Evolutionary conservation across 2,888 invertebrate genomes (phyloP).

Genomic region (Drosophila putrida): DNA sequence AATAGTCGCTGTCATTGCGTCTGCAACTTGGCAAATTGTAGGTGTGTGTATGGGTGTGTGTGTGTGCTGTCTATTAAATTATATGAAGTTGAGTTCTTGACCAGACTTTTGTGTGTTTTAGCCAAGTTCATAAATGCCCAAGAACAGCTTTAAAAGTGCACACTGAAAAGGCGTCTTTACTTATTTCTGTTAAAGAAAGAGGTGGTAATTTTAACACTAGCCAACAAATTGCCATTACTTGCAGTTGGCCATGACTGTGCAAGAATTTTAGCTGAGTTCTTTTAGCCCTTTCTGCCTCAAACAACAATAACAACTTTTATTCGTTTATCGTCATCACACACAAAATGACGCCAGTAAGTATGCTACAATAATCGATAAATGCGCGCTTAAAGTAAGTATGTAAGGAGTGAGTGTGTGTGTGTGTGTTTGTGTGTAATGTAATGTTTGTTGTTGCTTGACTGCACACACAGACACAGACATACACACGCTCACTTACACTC

Average conservation of each 20-base stretch:
- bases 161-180: not conserved
- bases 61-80: conserved; percentile 4
- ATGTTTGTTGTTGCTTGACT: conserved; percentile 58
- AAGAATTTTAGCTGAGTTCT: conserved; percentile 50
- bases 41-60: conserved; percentile 23
- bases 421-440: conserved; percentile 14
- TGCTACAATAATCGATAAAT: conserved; percentile 80
- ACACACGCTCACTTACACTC: conserved; percentile 23
- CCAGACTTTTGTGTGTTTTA: conserved; percentile 32
- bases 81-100: conserved; percentile 22
- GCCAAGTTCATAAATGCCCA: conserved; percentile 38
- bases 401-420: conserved; percentile 20
- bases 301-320: not conserved
- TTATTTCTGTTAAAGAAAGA: not conserved
- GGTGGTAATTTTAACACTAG: conserved; percentile 17
- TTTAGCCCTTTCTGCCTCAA: conserved; percentile 14
- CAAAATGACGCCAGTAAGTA: conserved; percentile 69
- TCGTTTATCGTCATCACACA: conserved; percentile 28
- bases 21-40: conserved; percentile 26
- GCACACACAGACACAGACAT: conserved; percentile 32
- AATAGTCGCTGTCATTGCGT: conserved; percentile 73
- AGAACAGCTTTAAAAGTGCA: conserved; percentile 17
- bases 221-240: conserved; percentile 72
- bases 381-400: conserved; percentile 18
- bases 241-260: conserved; percentile 54